Evolutionary conservation across 2,888 invertebrate species (phyloP), one percentile per base, ranked within the genome.

Genomic region (Andrena flavipes): DNA sequence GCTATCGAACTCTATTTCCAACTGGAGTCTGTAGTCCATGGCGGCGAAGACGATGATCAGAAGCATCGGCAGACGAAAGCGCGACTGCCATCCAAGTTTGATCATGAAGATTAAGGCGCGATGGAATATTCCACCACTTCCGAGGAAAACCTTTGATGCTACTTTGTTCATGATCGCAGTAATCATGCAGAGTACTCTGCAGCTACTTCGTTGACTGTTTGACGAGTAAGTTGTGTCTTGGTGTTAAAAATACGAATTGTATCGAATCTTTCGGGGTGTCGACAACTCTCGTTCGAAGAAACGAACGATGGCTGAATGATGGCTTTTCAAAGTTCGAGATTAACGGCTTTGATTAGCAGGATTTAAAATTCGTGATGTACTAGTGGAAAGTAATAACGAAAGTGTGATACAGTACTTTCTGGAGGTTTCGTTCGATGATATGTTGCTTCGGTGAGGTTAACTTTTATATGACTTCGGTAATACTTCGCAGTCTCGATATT

Each of bases 41-140:
- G 96, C 95, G 93, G 96, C 95, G 87, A 96, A 96, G 10, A 96
- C 95, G 10, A 96, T 95, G 64, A 97, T 95, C 10, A 91, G 26
- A 13, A 97, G 93, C 54, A 96, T 94, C 0, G 97, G 97, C 67
- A 97, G 94, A 67, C 96, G 95, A 80, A 96, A 94, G 56, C 96
- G 95, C 64, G 96, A 96, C 84, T 96, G 95, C 96, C 97, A 97
- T 2, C 97, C 97, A 86, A 97, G 94, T 84, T 96, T 95, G 51
- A 97, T 95, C 85, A 97, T 95, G 92, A 97, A 97, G 71, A 97
- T 92, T 81, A 97, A 94, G 16, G 95, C 93, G 82, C 94, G 94
- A 93, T 92, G 94, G 89, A 87, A 94, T 90, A 89, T 94, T 82
- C 95, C 92, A 8, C 92, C 92, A n/a, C 83, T 90, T 60, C 91